Evolutionary conservation across 2,113 vertebrate genomes (phyloP).

Genomic region (Dasyornis broadbenti): DNA sequence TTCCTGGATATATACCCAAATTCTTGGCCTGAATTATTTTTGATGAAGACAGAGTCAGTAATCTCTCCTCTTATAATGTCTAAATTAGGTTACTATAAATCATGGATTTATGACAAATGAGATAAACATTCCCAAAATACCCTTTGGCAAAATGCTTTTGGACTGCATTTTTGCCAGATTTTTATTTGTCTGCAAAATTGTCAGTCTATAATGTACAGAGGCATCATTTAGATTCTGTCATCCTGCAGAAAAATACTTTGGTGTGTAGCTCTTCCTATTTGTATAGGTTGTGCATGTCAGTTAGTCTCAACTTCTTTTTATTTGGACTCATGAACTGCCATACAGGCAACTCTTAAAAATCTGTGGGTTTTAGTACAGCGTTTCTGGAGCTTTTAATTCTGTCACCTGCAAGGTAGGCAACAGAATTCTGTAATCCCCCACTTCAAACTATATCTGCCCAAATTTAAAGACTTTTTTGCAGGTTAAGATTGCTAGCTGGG

Average conservation of each 20-base stretch:
- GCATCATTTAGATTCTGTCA: conserved; percentile 30
- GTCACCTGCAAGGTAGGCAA: neutral
- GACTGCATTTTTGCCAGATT: conserved; percentile 30
- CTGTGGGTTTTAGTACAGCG: neutral
- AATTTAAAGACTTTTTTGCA: neutral
- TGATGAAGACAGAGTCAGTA: conserved; percentile 20
- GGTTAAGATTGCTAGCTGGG: neutral
- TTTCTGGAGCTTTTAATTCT: neutral
- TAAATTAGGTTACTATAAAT: conserved; percentile 51
- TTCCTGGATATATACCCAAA: neutral
- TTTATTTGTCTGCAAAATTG: conserved; percentile 50
- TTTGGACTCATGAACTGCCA: neutral
- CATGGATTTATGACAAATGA: conserved; percentile 32
- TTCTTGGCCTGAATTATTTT: neutral
- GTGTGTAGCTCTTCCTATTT: neutral
- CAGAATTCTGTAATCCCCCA: neutral
- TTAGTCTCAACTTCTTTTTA: neutral
- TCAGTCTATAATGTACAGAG: neutral
- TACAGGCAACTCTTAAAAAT: neutral
- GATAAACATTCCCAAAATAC: conserved; percentile 40
- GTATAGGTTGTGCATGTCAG: neutral
- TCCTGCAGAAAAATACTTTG: neutral
- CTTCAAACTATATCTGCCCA: neutral
- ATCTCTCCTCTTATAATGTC: neutral
- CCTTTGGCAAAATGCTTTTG: conserved; percentile 46